These are phyloP conservation scores for Uropetala carovei DNA, from an alignment of 2,888 invertebrate species.

Conservation along the genomic window DNA sequence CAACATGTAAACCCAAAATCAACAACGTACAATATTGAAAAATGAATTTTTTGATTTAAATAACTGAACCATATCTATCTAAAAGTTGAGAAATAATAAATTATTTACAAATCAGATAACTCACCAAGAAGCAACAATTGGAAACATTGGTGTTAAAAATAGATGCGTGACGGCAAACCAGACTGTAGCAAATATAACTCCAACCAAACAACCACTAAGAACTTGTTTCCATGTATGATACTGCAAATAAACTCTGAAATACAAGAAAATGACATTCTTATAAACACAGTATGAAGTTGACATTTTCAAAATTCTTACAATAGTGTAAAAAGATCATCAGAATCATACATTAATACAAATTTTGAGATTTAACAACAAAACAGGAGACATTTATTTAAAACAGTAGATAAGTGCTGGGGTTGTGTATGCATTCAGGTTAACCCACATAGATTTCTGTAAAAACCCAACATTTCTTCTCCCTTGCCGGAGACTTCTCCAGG, in stretches of 20 bases:
- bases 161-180: conserved; percentile 91
- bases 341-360: too few species aligned
- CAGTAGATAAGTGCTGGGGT: too few species aligned
- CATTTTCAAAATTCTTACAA: too few species aligned
- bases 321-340: too few species aligned
- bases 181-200: conserved; percentile 83
- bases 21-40: conserved; percentile 65
- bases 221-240: conserved; percentile 92
- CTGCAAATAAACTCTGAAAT: conserved; percentile 88
- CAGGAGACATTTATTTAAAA: too few species aligned
- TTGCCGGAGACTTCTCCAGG: too few species aligned
- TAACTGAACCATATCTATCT: background rate
- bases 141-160: conserved; percentile 90
- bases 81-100: background rate
- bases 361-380: too few species aligned
- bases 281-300: too few species aligned
- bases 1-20: background rate
- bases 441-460: too few species aligned
- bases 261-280: conserved; percentile 68
- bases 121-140: conserved; percentile 90
- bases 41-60: background rate
- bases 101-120: conserved; percentile 71
- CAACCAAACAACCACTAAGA: conserved; percentile 85
- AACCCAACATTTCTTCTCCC: too few species aligned
- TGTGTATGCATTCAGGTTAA: too few species aligned